Evolutionary conservation across 2,797 vertebrate genomes (phyloP).

Genomic region (Sternarchorhynchus goeldii): DNA sequence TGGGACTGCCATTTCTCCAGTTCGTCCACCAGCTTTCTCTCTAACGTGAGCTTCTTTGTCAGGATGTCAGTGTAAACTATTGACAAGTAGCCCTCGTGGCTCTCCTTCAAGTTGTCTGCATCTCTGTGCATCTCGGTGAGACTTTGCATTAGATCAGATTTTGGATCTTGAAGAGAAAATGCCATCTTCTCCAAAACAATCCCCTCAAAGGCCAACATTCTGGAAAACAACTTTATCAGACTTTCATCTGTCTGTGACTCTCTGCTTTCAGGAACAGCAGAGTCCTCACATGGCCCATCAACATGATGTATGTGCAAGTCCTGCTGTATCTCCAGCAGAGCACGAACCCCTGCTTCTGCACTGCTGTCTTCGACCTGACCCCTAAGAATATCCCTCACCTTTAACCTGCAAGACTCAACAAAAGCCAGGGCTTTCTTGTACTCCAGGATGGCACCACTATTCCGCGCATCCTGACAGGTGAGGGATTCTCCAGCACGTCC

Average conservation of each 20-base stretch:
- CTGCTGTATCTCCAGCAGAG: conserved; percentile 73
- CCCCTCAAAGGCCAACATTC: conserved; percentile 87
- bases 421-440: conserved; percentile 82
- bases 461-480: conserved; percentile 61
- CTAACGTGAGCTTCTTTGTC: conserved; percentile 86
- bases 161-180: conserved; percentile 81
- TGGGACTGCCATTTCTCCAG: conserved; percentile 61
- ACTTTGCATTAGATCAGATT: conserved; percentile 77
- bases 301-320: conserved; percentile 72
- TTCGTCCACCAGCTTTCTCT: conserved; percentile 84
- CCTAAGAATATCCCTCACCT: conserved; percentile 76
- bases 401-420: conserved; percentile 84
- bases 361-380: conserved; percentile 62
- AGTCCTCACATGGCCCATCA: conserved; percentile 61
- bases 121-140: conserved; percentile 81
- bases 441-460: conserved; percentile 71
- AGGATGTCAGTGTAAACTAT: conserved; percentile 79
- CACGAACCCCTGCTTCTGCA: conserved; percentile 65
- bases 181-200: conserved; percentile 88
- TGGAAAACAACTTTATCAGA: conserved; percentile 80
- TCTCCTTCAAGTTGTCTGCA: conserved; percentile 72
- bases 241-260: conserved; percentile 64
- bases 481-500: conserved; percentile 55
- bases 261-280: conserved; percentile 32
- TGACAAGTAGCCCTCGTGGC: conserved; percentile 69